A percentile compares a stretch with the other conserved stretches of the same genome.
Conservation (phyloP, 2,113 vertebrate species). For the Bagarius yarrelli region DNA sequence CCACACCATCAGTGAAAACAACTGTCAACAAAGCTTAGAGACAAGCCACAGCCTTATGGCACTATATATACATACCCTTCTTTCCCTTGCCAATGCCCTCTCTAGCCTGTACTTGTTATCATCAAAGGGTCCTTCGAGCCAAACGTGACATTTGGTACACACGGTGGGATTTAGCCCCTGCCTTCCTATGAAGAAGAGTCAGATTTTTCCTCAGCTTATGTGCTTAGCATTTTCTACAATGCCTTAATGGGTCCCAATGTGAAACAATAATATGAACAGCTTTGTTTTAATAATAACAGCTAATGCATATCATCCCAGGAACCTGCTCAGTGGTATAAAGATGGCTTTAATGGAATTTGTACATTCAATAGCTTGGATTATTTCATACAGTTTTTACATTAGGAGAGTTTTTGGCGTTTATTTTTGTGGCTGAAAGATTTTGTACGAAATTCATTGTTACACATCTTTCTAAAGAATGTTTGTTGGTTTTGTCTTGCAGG, state of each 20-base stretch:
- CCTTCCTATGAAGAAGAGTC: constrained; percentile 40
- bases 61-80: constrained; percentile 1
- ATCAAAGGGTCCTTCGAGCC: constrained; percentile 26
- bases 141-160: constrained; percentile 54
- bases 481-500: constrained; percentile 67
- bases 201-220: constrained; percentile 46
- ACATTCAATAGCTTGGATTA: neutral
- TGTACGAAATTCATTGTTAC: neutral
- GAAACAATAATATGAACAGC: constrained; percentile 23
- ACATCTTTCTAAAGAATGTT: neutral
- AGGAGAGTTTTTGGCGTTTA: neutral
- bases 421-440: neutral
- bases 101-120: constrained; percentile 12
- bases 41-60: neutral
- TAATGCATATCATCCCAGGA: constrained; percentile 36
- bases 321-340: constrained; percentile 20
- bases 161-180: constrained; percentile 30
- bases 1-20: constrained; percentile 30
- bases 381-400: neutral
- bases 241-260: constrained; percentile 17
- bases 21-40: constrained; percentile 17
- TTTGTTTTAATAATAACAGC: constrained; percentile 45
- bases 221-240: constrained; percentile 35
- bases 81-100: neutral
- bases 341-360: constrained; percentile 25